Evolutionary conservation across 2,888 invertebrate species (phyloP), one percentile per base, ranked within the genome.

Genomic region (Hesperia comma): DNA sequence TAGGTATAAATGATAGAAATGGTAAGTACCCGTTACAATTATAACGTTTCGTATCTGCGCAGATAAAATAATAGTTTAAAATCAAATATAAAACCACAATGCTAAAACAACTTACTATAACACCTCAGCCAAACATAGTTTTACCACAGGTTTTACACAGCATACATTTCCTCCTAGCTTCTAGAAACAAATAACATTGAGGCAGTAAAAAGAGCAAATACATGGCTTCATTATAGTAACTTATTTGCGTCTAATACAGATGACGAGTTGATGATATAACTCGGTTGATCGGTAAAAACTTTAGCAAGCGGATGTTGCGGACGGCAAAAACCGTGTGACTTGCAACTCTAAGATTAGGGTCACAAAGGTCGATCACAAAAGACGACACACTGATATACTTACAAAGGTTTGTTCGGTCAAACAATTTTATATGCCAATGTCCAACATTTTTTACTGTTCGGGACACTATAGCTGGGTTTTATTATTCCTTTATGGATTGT

Each of bases 311-410:
- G 76, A 76, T 76, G 70, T 74, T 71, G 70, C 43, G 21, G 61
- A 63, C 12, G 32, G 67, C 70, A 76, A 75, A 76, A 76, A 72
- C 63, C 68, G 68, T 63, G 74, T 75, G 76, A 72, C 72, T 74
- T 75, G 74, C 71, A 63, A 40, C 49, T 63, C 57, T 57, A 67
- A 63, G 60, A 71, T 71, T 69, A 72, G 72, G 72, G 72, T 73
- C 70, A 67, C 61, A 37, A 66, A 56, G 75, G 74, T 75, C 74
- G 68, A 43, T 15, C 43, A 64, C 70, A 71, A 43, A 8, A 57
- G 46, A 46, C 21, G 40, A 46, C 40, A 43, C 21, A 56, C 12
- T 33, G 43, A 57, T 57, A 57, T 53, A 53, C 53, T 53, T 53
- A 53, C 49, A 19, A 46, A 46, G 49, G 26, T n/a, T 53, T 26